phyloP scores from a whole-genome alignment of 2,888 invertebrate genomes.

The Synergus laeviventris region DNA sequence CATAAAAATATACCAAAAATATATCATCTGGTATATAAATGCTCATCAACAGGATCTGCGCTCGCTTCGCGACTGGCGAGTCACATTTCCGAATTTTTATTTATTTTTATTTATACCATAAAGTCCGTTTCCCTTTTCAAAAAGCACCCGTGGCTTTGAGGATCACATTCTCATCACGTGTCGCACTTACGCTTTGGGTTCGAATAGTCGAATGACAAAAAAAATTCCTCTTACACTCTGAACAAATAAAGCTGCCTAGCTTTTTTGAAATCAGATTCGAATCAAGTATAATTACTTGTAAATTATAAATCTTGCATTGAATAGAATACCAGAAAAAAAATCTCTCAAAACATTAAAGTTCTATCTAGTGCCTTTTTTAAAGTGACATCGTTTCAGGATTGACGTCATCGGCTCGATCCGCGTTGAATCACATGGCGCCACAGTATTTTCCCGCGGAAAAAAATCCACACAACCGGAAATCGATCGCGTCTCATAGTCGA shows the following conservation, averaged over 20 bases:
- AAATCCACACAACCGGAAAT: constrained; percentile 64
- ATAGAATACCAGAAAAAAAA: background rate
- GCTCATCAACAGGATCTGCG: background rate
- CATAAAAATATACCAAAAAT: background rate
- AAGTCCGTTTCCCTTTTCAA: background rate
- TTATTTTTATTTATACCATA: background rate
- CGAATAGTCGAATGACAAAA: background rate
- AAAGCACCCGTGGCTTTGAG: background rate
- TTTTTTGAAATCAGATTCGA: background rate
- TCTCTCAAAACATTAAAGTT: background rate
- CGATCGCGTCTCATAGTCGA: constrained; percentile 55
- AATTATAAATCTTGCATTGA: background rate
- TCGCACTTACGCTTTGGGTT: background rate
- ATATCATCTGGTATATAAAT: background rate
- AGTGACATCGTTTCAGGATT: constrained; percentile 18
- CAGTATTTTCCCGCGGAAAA: constrained; percentile 54
- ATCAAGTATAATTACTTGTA: background rate
- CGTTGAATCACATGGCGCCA: constrained; percentile 38
- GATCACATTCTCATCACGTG: background rate
- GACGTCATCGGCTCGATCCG: constrained; percentile 9
- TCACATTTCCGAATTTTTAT: constrained; percentile 8
- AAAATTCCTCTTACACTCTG: background rate
- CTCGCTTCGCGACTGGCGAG: background rate
- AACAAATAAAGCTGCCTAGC: no score
- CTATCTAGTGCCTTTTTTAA: background rate